A percentile compares a stretch with the other conserved stretches of the same genome.
Evolutionary conservation across 2,888 invertebrate genomes (phyloP).

Genomic region (Empis stercorea): DNA sequence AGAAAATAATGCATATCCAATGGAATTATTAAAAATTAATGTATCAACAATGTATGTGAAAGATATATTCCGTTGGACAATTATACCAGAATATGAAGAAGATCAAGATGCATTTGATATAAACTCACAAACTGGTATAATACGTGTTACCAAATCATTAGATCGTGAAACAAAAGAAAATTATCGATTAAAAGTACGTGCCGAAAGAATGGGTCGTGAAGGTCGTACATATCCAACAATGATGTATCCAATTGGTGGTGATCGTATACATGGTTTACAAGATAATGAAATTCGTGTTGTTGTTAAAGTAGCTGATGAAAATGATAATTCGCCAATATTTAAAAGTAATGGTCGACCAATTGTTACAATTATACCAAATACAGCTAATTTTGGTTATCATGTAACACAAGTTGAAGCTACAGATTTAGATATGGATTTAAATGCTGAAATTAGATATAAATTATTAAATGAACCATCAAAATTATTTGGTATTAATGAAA

Average conservation of each 20-base stretch:
- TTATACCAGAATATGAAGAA: conserved; percentile 46
- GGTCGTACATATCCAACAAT: conserved; percentile 59
- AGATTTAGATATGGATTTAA: conserved; percentile 61
- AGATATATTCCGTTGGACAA: conserved; percentile 51
- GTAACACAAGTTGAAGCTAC: conserved; percentile 63
- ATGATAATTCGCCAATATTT: conserved; percentile 73
- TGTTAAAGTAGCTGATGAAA: conserved; percentile 63
- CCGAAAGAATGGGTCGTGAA: conserved; percentile 42
- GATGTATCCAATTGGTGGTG: conserved; percentile 63
- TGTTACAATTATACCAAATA: conserved; percentile 69
- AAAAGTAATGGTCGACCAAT: conserved; percentile 61
- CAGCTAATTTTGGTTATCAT: conserved; percentile 70
- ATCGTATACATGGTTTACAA: conserved; percentile 55
- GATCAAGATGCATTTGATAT: conserved; percentile 55
- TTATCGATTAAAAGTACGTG: conserved; percentile 43
- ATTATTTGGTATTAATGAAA: conserved; percentile 64
- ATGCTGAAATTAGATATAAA: conserved; percentile 69
- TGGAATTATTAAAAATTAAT: conserved; percentile 62
- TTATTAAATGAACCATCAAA: conserved; percentile 63
- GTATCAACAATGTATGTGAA: conserved; percentile 53
- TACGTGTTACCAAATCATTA: conserved; percentile 58
- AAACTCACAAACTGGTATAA: conserved; percentile 60
- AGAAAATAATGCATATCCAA: conserved; percentile 66
- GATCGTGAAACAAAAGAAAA: conserved; percentile 58
- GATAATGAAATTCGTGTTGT: conserved; percentile 69